A percentile compares a stretch with the other conserved stretches of the same genome.
Conservation (phyloP, 2,797 vertebrate genomes). For the Poeciliopsis gracilis region DNA sequence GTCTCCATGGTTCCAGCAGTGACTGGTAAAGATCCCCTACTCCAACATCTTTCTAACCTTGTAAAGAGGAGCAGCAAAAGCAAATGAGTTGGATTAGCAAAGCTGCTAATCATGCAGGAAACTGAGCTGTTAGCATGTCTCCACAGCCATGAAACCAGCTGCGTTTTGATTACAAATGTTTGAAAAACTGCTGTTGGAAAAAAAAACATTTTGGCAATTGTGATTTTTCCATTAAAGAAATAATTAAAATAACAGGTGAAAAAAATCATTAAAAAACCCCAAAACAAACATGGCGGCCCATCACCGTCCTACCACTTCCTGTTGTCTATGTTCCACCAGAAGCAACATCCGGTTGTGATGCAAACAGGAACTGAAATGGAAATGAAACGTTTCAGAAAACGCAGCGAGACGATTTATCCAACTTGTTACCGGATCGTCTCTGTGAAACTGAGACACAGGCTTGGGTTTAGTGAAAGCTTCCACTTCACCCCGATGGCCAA, state of each 20-base stretch:
- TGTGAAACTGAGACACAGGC: not conserved
- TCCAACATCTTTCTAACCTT: not conserved
- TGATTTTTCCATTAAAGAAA: too few species aligned
- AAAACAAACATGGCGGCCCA: too few species aligned
- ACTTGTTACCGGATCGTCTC: not conserved
- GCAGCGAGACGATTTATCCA: not conserved
- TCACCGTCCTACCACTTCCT: too few species aligned
- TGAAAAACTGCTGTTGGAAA: too few species aligned
- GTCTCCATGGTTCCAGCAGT: not conserved
- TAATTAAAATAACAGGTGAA: too few species aligned
- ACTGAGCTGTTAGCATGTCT: not conserved
- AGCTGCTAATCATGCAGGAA: not conserved
- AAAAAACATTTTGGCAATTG: too few species aligned
- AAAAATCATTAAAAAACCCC: too few species aligned
- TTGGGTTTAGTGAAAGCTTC: not conserved
- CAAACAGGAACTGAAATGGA: too few species aligned
- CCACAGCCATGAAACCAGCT: not conserved
- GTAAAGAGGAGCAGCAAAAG: not conserved
- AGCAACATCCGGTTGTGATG: too few species aligned
- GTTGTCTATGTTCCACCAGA: too few species aligned
- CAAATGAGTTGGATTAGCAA: not conserved
- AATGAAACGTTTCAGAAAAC: not conserved
- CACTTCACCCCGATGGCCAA: not conserved
- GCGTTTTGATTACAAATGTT: too few species aligned
- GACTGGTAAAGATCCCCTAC: not conserved